Base-by-base conservation (phyloP, 2,888 invertebrate species). In the Andrena hattorfiana region DNA sequence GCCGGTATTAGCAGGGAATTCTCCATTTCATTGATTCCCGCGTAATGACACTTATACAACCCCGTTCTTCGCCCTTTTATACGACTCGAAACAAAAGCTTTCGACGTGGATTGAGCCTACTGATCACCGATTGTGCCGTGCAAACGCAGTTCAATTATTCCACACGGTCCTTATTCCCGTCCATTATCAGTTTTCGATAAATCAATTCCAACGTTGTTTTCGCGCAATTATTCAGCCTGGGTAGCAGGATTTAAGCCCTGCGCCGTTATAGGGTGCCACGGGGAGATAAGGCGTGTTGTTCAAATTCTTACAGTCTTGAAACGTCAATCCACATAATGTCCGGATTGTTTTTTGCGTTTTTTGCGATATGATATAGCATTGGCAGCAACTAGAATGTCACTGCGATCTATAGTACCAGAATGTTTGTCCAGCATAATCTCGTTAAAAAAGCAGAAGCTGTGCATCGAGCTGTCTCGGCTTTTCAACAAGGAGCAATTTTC, bases 81-180 rank as follows among this genome's bases (percentile, higher is more conserved):
- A 49, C 48, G 76, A n/a, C 28, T 28, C 63, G 68, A 77, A 64
- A 69, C 77, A 79, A 79, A 77, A 64, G 78, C 78, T 77, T 23
- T 32, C 48, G 54, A 49, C 48, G 49, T 28, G 68, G 20, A 20
- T 77, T 28, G 35, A 77, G 28, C 63, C 5, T 23, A 13, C 10
- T 69, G 60, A 75, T 54, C 77, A 48, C 5, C 28, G 51, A 51
- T 16, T 28, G 30, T 10, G 32, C 16, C 10, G 48, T 30, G 60
- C 28, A 5, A 60, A 60, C 42, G 35, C 56, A 26, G 68, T 77
- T 77, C 77, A 77, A 79, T 79, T 77, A 79, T 64, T 64, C 28
- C 64, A 16, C 54, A 1, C 54, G 54, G 23, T 35, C 23, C 63
- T 59, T 28, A 35, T 64, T 49, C 63, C 8, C 20, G 16, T 10